Percentiles rank a stretch among this genome's conserved stretches.
phyloP scores from a whole-genome alignment of 2,888 invertebrate species.

The Papilio demoleus region DNA sequence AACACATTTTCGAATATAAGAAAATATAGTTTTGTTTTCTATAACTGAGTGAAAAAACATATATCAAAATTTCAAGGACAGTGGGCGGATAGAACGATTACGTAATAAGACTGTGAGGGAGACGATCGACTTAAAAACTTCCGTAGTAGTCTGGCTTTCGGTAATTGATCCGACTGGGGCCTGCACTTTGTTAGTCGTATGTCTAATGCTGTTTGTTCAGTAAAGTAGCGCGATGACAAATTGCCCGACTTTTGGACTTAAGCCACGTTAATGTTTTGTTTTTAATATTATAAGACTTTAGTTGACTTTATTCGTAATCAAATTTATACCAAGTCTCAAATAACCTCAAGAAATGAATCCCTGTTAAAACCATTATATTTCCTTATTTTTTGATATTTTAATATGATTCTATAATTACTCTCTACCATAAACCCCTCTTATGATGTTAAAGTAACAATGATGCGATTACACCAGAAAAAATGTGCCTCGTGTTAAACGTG shows the following conservation, averaged over 20 bases:
- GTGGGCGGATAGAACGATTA: constrained; percentile 1
- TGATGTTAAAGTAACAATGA: no score
- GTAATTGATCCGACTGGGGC: constrained; percentile 26
- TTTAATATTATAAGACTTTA: neutral
- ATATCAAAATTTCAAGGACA: constrained; percentile 6
- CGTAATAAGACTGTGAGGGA: neutral
- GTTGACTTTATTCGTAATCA: constrained; percentile 27
- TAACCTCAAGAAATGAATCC: neutral
- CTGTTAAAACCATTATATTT: neutral
- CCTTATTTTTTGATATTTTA: neutral
- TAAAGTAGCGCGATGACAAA: constrained; percentile 43
- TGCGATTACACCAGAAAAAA: no score
- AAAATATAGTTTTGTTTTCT: neutral
- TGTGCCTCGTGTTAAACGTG: no score
- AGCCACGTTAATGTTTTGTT: constrained; percentile 40
- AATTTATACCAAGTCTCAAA: constrained; percentile 3
- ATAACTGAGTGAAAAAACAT: neutral
- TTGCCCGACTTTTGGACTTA: constrained; percentile 45
- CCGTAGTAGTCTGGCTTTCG: constrained; percentile 7
- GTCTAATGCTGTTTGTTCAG: constrained; percentile 41
- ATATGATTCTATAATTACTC: no score
- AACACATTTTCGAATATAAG: neutral
- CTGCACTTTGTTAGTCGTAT: constrained; percentile 26
- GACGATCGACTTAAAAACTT: constrained; percentile 13
- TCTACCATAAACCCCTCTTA: no score